Base-by-base conservation (phyloP, 2,113 vertebrate species). In the Cygnus atratus region DNA sequence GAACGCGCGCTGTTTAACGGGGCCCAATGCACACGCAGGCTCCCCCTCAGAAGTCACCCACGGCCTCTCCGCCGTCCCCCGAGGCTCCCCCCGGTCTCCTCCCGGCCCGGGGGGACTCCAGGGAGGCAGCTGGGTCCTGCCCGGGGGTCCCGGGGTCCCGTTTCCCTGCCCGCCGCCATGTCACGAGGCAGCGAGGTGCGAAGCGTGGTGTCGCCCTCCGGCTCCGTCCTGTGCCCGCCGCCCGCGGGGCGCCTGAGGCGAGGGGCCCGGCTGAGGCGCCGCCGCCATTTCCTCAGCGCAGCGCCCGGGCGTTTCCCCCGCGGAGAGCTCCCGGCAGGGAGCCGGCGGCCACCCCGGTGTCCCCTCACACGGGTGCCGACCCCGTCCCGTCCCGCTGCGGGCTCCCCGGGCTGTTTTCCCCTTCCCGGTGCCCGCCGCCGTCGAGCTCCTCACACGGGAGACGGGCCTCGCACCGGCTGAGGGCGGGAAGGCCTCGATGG, bases 101-200 rank as follows among this genome's bases (percentile, higher is more conserved):
- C 24, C 16, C 59, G 13, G 6, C 6, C 17, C 76, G 1, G 41
- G n/a, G 14, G 25, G n/a, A 5, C 54, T 33, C 10, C 37, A 16
- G 43, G 46, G 55, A 39, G 22, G 57, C n/a, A 22, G 63, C 39
- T 1, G 17, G 33, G 20, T 5, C 10, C 68, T 13, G 57, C 22
- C 6, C 18, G 16, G 14, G 46, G 55, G 18, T 12, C 13, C 10
- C 4, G 21, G 57, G 28, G 6, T 9, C 3, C 1, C 28, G 4
- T 28, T 9, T 15, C 11, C 20, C 5, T 33, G n/a, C 31, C 19
- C 54, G 4, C 17, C 16, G n/a, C 58, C 8, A 9, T 10, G 9
- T 3, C 12, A 1, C 13, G 24, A 26, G 10, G 52, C 4, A 48
- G 20, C 15, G 19, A 74, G 91, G 86, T 43, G 79, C 17, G 46